phyloP scores from a whole-genome alignment of 2,113 vertebrate species.

The Odocoileus virginianus region DNA sequence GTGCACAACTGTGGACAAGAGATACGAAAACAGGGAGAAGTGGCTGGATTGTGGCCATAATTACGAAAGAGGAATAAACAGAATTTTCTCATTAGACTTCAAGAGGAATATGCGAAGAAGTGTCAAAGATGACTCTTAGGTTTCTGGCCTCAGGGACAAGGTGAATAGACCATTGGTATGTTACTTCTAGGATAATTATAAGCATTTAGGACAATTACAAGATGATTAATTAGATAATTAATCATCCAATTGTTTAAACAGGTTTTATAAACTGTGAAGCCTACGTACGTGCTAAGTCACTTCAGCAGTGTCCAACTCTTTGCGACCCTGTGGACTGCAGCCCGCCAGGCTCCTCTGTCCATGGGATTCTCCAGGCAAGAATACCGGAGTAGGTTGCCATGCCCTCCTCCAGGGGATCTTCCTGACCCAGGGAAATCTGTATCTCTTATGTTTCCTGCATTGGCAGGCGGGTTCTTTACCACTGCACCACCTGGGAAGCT shows the following conservation, averaged over 20 bases:
- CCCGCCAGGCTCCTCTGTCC: background rate
- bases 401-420: background rate
- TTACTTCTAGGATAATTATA: background rate
- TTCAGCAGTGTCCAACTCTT: background rate
- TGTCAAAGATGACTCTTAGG: background rate
- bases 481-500: background rate
- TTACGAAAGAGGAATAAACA: background rate
- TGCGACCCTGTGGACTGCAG: background rate
- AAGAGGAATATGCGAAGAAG: background rate
- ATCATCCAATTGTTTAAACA: background rate
- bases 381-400: background rate
- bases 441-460: background rate
- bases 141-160: constrained; percentile 8
- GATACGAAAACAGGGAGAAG: background rate
- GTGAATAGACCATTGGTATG: background rate
- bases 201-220: background rate
- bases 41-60: background rate
- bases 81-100: background rate
- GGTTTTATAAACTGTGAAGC: background rate
- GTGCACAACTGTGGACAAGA: background rate
- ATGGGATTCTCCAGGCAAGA: background rate
- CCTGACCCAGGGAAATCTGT: background rate
- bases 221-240: background rate
- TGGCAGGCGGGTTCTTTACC: background rate
- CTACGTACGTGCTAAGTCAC: background rate